Percentiles rank a stretch among this genome's conserved stretches.
phyloP scores from a whole-genome alignment of 1,140 invertebrate species.

The Solenopsis fugax region DNA sequence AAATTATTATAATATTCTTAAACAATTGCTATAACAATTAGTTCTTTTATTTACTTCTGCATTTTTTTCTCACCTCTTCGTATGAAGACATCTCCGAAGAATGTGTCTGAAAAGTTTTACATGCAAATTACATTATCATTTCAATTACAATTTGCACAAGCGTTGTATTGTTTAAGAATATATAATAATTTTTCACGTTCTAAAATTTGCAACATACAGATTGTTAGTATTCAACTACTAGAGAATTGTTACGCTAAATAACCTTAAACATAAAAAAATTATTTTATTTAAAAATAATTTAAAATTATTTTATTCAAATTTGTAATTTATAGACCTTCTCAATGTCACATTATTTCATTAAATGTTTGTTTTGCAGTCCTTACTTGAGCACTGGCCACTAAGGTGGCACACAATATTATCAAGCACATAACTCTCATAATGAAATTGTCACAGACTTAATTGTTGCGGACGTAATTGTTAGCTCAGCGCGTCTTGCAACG shows the following conservation, averaged over 20 bases:
- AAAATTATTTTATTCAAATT: background rate
- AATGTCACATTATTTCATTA: conserved; percentile 3
- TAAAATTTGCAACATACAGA: background rate
- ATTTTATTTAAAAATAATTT: background rate
- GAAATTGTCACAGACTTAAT: background rate
- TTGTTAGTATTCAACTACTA: background rate
- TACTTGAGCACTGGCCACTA: conserved; percentile 29
- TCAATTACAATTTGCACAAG: background rate
- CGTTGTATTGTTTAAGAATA: background rate
- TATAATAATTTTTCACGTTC: background rate
- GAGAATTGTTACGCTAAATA: background rate
- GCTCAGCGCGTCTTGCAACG: background rate
- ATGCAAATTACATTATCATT: background rate
- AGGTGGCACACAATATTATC: conserved; percentile 17
- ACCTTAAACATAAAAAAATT: background rate
- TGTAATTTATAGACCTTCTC: background rate
- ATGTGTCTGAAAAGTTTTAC: background rate
- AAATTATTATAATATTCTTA: conserved; percentile 17
- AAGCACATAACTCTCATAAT: background rate
- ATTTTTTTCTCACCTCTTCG: conserved; percentile 16
- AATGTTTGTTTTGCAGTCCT: background rate
- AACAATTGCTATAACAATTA: background rate
- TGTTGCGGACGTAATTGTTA: background rate
- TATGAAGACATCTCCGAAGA: too few relatives aligned
- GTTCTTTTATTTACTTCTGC: background rate